Base-by-base conservation (phyloP, 2,113 vertebrate species). In the Paralichthys olivaceus region DNA sequence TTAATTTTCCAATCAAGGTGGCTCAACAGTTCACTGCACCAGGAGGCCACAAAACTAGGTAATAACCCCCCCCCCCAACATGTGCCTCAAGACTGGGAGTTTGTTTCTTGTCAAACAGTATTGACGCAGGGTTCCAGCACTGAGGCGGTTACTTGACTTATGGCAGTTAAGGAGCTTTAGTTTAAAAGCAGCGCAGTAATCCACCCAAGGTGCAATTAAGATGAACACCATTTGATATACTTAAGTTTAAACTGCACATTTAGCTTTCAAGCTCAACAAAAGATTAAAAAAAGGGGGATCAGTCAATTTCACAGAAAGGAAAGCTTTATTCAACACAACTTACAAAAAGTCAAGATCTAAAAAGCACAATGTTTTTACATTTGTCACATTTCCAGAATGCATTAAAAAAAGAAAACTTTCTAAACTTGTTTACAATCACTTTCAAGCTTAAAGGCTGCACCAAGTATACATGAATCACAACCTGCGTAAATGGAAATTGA, bases 291-390 rank as follows among this genome's bases (percentile, higher is more conserved):
- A 49, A 49, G 2, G 2, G 8, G 7, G 40, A 43, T 43, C 6
- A 62, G 22, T 15, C 32, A 12, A 45, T 60, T 2, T 23, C 23
- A 59, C 12, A 72, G 28, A 81, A 29, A 15, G 67, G 11, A 75
- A 54, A 72, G 5, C 51, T 89, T 89, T 89, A 89, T 89, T 89
- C 4, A 61, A 81, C 49, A 40, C 45, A 49, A 49, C 7, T 72
- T 84, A 77, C 59, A 84, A 23, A 83, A 71, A 19, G 22, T 26
- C 62, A 47, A n/a, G 22, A 53, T 57, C 55, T 77, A 72, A 81
- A 55, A 81, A 72, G 58, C 20, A 53, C 20, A 3, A 53, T 9
- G 49, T 53, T 49, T 43, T 59, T 17, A 80, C 53, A 66, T 47
- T 60, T 34, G 2, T 61, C 37, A 49, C 28, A 59, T 22, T 51